A percentile compares a stretch with the other conserved stretches of the same genome.
Conservation (phyloP, 2,113 vertebrate species). For the Cairina moschata region DNA sequence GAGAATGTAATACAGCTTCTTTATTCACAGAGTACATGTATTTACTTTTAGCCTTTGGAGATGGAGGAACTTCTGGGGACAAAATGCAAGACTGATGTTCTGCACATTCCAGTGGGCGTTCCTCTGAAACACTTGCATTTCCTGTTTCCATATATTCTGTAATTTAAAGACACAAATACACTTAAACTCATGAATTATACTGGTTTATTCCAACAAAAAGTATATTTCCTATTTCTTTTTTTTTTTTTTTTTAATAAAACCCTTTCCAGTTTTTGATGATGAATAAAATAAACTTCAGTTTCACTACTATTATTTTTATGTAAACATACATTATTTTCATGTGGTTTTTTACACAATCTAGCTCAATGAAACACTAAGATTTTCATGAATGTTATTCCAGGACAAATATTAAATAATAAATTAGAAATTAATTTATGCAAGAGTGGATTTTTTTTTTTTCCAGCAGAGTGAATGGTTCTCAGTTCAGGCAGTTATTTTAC, state of each 20-base stretch:
- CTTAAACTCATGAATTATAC: constrained; percentile 15
- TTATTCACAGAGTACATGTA: constrained; percentile 27
- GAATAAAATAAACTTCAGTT: not conserved
- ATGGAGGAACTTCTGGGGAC: constrained; percentile 85
- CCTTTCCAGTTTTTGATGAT: not conserved
- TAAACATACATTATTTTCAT: not conserved
- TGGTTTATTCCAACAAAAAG: not conserved
- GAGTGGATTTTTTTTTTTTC: not conserved
- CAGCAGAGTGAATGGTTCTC: not conserved
- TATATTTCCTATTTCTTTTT: not conserved
- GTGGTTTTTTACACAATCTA: not conserved
- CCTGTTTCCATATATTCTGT: constrained; percentile 89
- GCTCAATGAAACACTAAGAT: not conserved
- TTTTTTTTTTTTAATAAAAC: not conserved
- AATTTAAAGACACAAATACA: constrained; percentile 57
- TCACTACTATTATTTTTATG: not conserved
- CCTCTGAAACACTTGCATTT: constrained; percentile 81
- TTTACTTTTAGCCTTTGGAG: constrained; percentile 92
- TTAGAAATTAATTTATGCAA: not conserved
- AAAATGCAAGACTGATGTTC: constrained; percentile 83
- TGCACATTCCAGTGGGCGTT: constrained; percentile 80
- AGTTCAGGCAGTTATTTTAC: not conserved
- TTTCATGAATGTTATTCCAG: not conserved
- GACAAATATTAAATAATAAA: not conserved
- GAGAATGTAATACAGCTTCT: constrained; percentile 10